A percentile compares a stretch with the other conserved stretches of the same genome.
phyloP scores from a whole-genome alignment of 2,797 vertebrate genomes.

The Rhodeus uyekii region DNA sequence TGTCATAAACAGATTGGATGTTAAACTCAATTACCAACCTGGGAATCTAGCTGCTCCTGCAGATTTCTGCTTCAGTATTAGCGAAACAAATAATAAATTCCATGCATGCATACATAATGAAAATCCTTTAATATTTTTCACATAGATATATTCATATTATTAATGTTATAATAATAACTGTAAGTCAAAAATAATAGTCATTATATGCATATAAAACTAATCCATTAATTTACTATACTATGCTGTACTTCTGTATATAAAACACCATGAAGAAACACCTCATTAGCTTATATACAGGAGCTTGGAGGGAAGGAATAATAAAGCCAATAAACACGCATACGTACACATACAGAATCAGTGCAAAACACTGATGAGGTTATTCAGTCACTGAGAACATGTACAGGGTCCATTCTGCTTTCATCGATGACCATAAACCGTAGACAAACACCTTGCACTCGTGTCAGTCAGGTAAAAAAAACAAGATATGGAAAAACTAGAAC shows the following conservation, averaged over 20 bases:
- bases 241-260: constrained; percentile 76
- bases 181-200: constrained; percentile 84
- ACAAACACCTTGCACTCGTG: neutral
- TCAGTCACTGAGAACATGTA: constrained; percentile 31
- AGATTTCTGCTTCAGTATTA: constrained; percentile 3
- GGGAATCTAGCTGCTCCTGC: neutral
- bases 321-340: constrained; percentile 71
- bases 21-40: constrained; percentile 5
- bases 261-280: constrained; percentile 75
- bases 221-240: constrained; percentile 79
- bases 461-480: constrained; percentile 15
- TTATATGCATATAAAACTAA: constrained; percentile 83
- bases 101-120: constrained; percentile 74
- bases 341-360: constrained; percentile 32
- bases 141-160: constrained; percentile 79
- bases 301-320: constrained; percentile 67
- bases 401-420: neutral
- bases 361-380: constrained; percentile 26
- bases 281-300: constrained; percentile 75
- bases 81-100: constrained; percentile 25
- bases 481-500: constrained; percentile 18
- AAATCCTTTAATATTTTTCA: constrained; percentile 76
- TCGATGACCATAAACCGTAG: neutral
- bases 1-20: neutral
- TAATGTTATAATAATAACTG: constrained; percentile 74